phyloP scores from a whole-genome alignment of 1,140 invertebrate species.

The Chrysopa pallens region DNA sequence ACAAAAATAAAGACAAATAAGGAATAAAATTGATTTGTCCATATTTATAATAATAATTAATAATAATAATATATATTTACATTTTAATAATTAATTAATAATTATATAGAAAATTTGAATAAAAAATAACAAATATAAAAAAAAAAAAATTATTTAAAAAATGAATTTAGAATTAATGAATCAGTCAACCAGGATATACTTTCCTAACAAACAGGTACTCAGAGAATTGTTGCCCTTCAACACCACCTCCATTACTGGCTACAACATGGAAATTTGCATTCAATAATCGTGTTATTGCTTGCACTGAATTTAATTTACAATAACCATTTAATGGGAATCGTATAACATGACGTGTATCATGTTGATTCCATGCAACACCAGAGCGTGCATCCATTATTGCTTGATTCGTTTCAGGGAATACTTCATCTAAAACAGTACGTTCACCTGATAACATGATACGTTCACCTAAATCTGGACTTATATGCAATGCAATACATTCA shows the following conservation, averaged over 20 bases:
- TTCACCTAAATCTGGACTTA: conserved; percentile 77
- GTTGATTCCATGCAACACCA: conserved; percentile 66
- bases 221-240: conserved; percentile 82
- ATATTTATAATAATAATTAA: no score
- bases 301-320: conserved; percentile 80
- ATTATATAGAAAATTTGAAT: no score
- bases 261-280: conserved; percentile 66
- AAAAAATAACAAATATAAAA: no score
- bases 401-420: conserved; percentile 76
- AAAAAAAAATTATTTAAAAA: no score
- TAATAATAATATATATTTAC: no score
- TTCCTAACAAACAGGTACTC: conserved; percentile 75
- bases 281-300: conserved; percentile 73
- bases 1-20: no score
- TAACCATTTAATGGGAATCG: conserved; percentile 83
- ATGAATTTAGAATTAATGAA: neutral
- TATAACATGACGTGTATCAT: conserved; percentile 69
- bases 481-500: conserved; percentile 73
- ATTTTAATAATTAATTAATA: no score
- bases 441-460: conserved; percentile 72
- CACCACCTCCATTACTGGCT: conserved; percentile 73
- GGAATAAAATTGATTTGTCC: no score
- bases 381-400: conserved; percentile 65
- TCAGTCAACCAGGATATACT: conserved; percentile 21
- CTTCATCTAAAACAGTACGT: conserved; percentile 55